phyloP scores from a whole-genome alignment of 2,888 invertebrate genomes.

The Euplagia quadripunctaria region DNA sequence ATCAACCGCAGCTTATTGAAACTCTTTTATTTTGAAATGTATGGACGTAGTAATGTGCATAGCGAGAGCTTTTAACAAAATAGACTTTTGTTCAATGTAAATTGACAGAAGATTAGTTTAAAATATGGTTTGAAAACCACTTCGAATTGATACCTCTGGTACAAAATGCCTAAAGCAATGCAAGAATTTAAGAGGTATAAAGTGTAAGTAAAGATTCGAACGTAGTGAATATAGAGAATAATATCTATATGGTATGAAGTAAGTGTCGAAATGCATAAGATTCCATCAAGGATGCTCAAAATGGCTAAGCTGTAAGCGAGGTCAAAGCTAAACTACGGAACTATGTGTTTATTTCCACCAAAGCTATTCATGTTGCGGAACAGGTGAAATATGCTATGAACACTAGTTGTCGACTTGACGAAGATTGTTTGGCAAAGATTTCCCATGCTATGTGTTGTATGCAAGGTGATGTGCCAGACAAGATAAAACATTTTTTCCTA shows the following conservation, averaged over 20 bases:
- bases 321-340: neutral
- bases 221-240: too few relatives aligned
- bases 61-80: conserved; percentile 20
- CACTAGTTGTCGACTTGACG: neutral
- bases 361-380: neutral
- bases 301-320: neutral
- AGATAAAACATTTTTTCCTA: too few relatives aligned
- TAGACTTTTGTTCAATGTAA: conserved; percentile 8
- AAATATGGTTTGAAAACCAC: neutral
- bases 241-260: too few relatives aligned
- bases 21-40: conserved; percentile 23
- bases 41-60: conserved; percentile 5
- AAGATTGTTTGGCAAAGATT: neutral
- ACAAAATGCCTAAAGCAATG: too few relatives aligned
- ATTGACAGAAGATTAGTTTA: conserved; percentile 4
- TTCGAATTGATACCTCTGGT: neutral
- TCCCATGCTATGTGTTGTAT: too few relatives aligned
- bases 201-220: too few relatives aligned
- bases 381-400: neutral
- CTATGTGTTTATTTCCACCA: neutral
- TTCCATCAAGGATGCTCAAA: neutral
- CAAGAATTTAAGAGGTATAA: too few relatives aligned
- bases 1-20: conserved; percentile 31
- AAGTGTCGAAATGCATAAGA: too few relatives aligned
- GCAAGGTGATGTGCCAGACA: too few relatives aligned